Evolutionary conservation across 2,113 vertebrate species (phyloP), one percentile per base, ranked within the genome.

Genomic region (Alethe castanea): DNA sequence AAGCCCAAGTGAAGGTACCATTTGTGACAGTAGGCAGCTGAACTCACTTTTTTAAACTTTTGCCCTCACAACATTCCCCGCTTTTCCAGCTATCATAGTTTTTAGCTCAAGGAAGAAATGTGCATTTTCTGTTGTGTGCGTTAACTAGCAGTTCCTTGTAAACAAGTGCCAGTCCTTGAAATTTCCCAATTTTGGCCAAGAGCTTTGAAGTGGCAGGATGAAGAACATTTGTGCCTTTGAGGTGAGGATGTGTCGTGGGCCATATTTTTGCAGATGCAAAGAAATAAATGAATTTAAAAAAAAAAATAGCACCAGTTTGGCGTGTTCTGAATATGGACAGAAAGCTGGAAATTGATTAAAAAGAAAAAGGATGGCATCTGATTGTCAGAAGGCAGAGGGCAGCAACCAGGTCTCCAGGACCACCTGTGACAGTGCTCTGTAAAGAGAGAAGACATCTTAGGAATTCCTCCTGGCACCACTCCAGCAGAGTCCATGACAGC

Each of bases 391-490:
- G 52, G 26, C 33, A 62, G 57, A 78, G 42, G 18, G 12, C 20
- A 60, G 26, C 31, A 89, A 1, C 19, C 6, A 47, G 9, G 14
- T 81, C 31, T 83, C 38, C 29, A 35, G 54, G 35, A 62, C 42
- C 15, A 26, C 23, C 44, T 72, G 18, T 56, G 35, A 59, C 31
- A 35, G 42, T 66, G 54, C 38, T 47, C 18, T 70, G 14, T 65
- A 67, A 54, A 90, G 20, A 59, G n/a, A 64, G 53, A 23, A 3
- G 20, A 62, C 65, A 26, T 70, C 20, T 5, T 29, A 20, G 11
- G 18, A 24, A 12, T 2, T 42, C 8, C 8, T 19, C 9, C 35
- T 82, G 18, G 12, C 4, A 14, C 2, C 1, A 8, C 24, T 19
- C 23, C n/a, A 22, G 29, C 35, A 19, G 45, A 54, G 59, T 59